A percentile compares a stretch with the other conserved stretches of the same genome.
These are phyloP conservation scores for Columba janthina DNA, from an alignment of 2,113 vertebrate species.

Conservation along the genomic window DNA sequence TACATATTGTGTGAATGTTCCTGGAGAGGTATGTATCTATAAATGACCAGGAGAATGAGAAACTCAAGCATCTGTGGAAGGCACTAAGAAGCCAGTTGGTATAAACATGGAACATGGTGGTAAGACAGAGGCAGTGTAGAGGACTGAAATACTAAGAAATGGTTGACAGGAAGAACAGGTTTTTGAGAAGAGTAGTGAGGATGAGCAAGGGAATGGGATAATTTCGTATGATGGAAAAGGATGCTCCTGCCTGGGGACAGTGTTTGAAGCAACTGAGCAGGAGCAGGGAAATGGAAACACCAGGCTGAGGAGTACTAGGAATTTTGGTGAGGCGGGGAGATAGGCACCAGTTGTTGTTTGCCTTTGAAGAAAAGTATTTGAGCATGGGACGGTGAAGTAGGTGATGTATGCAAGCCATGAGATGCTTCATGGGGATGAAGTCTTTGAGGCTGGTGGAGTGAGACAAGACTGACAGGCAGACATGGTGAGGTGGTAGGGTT, in stretches of 20 bases:
- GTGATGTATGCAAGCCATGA: rapidly evolving
- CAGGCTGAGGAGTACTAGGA: background rate
- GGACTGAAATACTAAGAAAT: background rate
- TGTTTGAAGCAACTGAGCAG: background rate
- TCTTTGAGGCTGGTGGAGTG: background rate
- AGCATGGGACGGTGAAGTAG: background rate
- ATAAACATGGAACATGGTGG: background rate
- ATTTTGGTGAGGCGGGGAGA: background rate
- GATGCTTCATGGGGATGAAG: background rate
- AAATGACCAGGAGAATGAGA: background rate
- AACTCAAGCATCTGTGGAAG: background rate
- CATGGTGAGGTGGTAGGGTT: background rate
- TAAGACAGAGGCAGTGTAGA: background rate
- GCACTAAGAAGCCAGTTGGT: background rate
- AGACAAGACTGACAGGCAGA: background rate
- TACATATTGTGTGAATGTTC: background rate
- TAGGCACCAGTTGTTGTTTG: background rate
- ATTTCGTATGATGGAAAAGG: background rate
- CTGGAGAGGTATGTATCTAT: background rate
- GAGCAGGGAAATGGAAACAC: background rate
- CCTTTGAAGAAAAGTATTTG: background rate
- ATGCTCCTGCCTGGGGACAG: background rate
- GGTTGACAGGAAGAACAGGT: background rate
- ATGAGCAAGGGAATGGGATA: background rate
- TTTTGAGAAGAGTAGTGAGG: background rate